Evolutionary conservation across 1,140 invertebrate genomes (phyloP).

Genomic region (Drosophila melanica): DNA sequence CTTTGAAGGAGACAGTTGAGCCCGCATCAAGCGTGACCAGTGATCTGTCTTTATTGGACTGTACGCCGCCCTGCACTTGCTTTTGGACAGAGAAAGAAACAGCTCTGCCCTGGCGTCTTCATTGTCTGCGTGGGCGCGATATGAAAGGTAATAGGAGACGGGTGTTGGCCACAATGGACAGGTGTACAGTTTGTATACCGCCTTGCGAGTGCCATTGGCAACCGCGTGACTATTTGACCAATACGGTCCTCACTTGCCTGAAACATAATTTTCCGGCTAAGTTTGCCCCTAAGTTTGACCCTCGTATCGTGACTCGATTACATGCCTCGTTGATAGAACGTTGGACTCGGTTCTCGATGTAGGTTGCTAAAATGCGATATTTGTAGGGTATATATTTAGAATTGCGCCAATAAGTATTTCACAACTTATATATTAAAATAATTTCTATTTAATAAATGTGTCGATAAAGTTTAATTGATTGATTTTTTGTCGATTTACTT

Average conservation of each 20-base stretch:
- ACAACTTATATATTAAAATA: too few species aligned
- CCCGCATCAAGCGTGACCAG: rapidly evolving
- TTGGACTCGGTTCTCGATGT: slow-evolving; percentile 69
- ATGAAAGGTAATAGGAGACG: too few species aligned
- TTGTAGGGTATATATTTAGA: too few species aligned
- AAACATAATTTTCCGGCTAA: slow-evolving; percentile 60
- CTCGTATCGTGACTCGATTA: slow-evolving; percentile 36
- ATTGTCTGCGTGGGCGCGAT: too few species aligned
- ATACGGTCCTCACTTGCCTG: slow-evolving; percentile 60
- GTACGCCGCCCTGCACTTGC: slow-evolving; percentile 68
- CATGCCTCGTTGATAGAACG: slow-evolving; percentile 54
- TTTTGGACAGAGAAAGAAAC: slow-evolving; percentile 46
- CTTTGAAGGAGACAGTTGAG: too few species aligned
- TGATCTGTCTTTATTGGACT: background rate
- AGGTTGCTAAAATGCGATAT: too few species aligned
- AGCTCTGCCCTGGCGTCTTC: slow-evolving; percentile 47
- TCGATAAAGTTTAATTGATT: too few species aligned
- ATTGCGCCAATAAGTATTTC: too few species aligned
- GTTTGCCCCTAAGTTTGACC: slow-evolving; percentile 66
- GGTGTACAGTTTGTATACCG: slow-evolving; percentile 49
- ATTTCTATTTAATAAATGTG: too few species aligned
- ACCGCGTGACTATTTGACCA: slow-evolving; percentile 62
- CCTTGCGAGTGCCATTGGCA: slow-evolving; percentile 69
- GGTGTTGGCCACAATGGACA: too few species aligned
- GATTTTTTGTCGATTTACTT: too few species aligned